Evolutionary conservation across 2,888 invertebrate genomes (phyloP), one percentile per base, ranked within the genome.

Genomic region (Tineola bisselliella): DNA sequence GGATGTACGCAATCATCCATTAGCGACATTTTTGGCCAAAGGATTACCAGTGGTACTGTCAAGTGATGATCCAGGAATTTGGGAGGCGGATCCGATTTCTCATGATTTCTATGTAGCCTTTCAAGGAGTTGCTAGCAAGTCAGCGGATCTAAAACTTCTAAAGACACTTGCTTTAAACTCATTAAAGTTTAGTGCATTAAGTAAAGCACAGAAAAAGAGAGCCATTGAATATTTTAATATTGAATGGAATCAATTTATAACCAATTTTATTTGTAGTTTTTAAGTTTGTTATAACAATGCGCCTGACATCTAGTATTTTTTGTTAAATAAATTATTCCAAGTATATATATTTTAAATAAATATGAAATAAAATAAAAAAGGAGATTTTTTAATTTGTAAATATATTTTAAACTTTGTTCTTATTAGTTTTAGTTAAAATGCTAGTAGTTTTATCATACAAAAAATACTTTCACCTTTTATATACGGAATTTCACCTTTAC

Each of bases 91-190:
- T 61, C 92, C 90, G 0, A 73, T 94, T 10, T 91, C 92, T 60
- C 92, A 93, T 66, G 95, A 95, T 69, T 93, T 92, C 72, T 95
- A 94, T 71, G 89, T 92, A 44, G 91, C 92, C 0, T 94, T 94
- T 67, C 87, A 94, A 73, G 93, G 91, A 0, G 90, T 94, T 25
- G 91, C 93, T 18, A 91, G 92, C 31, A 86, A 87, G 44, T 80
- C 88, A 17, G 84, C 91, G 0, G 94, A 94, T 66, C 72, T 95
- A 60, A 88, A 90, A 63, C 78, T 93, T 61, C 80, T 95, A 19
- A 95, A 94, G 71, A 89, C 91, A 65, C 77, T 95, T 57, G 93
- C 93, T 0, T 67, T 91, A 0, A 94, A 95, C 71, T 94, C 95
- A 0, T 80, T 95, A 25, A 78, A 79, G 19, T 93, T 91, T 70